Percentiles rank a stretch among this genome's conserved stretches.
Evolutionary conservation across 2,113 vertebrate species (phyloP).

Genomic region (Rhinoderma darwinii): DNA sequence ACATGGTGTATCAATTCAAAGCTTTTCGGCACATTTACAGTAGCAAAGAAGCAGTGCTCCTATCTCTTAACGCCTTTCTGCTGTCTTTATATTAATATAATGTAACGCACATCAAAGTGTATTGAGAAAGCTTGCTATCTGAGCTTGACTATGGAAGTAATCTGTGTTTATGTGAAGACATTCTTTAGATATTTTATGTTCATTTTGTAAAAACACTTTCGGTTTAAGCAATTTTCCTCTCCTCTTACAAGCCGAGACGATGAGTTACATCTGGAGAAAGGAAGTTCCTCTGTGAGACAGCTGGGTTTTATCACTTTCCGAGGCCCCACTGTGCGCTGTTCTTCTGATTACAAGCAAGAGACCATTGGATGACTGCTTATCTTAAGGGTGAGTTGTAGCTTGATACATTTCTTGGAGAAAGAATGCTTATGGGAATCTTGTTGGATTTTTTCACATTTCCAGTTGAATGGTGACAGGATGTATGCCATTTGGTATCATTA

Average conservation of each 20-base stretch:
- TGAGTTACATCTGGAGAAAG: slow-evolving; percentile 50
- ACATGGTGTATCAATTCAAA: background rate
- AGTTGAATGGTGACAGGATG: slow-evolving; percentile 21
- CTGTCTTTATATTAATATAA: slow-evolving; percentile 50
- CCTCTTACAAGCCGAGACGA: slow-evolving; percentile 27
- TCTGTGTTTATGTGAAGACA: slow-evolving; percentile 57
- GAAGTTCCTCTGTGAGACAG: slow-evolving; percentile 33
- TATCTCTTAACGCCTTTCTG: slow-evolving; percentile 25
- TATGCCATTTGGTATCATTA: background rate
- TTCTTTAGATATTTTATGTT: slow-evolving; percentile 56
- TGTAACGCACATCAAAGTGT: slow-evolving; percentile 52
- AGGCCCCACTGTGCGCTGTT: slow-evolving; percentile 34
- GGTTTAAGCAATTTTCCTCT: slow-evolving; percentile 54
- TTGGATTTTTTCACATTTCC: slow-evolving; percentile 23
- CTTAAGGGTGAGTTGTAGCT: slow-evolving; percentile 52
- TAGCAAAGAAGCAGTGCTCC: background rate
- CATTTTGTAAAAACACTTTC: slow-evolving; percentile 54
- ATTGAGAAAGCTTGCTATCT: slow-evolving; percentile 22
- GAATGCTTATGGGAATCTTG: slow-evolving; percentile 35
- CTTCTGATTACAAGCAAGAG: slow-evolving; percentile 26
- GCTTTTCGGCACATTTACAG: slow-evolving; percentile 12
- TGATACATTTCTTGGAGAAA: slow-evolving; percentile 45
- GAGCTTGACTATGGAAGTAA: slow-evolving; percentile 41
- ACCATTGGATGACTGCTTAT: slow-evolving; percentile 47
- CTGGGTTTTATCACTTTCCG: slow-evolving; percentile 47